phyloP scores from a whole-genome alignment of 2,888 invertebrate genomes.

The Drosophila anceps region DNA sequence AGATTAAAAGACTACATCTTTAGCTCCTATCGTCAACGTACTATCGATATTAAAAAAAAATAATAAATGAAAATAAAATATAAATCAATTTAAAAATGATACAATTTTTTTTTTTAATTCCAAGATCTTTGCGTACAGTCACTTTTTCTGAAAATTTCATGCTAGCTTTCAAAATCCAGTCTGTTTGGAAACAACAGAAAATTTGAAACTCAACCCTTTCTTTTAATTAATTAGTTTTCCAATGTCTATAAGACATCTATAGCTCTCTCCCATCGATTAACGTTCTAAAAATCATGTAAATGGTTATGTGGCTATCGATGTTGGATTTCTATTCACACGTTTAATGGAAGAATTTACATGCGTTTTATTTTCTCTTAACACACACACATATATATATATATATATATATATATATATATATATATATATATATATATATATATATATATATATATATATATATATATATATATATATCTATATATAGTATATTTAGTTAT shows the following conservation, averaged over 20 bases:
- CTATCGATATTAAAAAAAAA: too few relatives aligned
- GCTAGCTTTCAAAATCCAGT: too few relatives aligned
- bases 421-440: slow-evolving; percentile 34
- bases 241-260: neutral
- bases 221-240: too few relatives aligned
- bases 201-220: too few relatives aligned
- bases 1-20: too few relatives aligned
- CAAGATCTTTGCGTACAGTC: too few relatives aligned
- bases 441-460: slow-evolving; percentile 35
- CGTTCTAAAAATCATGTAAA: neutral
- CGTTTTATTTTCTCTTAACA: slow-evolving; percentile 52
- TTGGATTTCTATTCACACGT: slow-evolving; percentile 44
- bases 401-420: slow-evolving; percentile 29
- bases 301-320: neutral
- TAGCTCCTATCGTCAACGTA: too few relatives aligned
- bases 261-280: neutral
- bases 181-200: too few relatives aligned
- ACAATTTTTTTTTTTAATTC: too few relatives aligned
- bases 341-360: slow-evolving; percentile 77
- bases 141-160: too few relatives aligned
- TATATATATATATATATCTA: slow-evolving; percentile 15
- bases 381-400: slow-evolving; percentile 32
- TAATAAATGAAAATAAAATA: too few relatives aligned
- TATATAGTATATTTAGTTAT: slow-evolving; percentile 37
- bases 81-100: too few relatives aligned